Percentiles rank a stretch among this genome's conserved stretches.
Conservation (phyloP, 2,888 invertebrate genomes). For the Parascotia fuliginaria region DNA sequence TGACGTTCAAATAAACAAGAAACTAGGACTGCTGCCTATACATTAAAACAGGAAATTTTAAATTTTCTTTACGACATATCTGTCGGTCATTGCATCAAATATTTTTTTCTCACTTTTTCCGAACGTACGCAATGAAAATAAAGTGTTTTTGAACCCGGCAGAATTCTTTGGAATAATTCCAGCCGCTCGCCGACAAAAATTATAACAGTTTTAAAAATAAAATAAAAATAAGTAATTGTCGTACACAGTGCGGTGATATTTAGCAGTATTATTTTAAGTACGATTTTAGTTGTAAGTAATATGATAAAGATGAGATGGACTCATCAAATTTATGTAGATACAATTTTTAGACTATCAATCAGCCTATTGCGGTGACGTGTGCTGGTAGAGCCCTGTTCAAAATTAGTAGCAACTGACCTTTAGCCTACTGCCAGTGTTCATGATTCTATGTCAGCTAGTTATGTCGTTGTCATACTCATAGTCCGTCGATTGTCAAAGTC, state of each 20-base stretch:
- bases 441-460: too few species aligned
- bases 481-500: too few species aligned
- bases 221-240: constrained; percentile 48
- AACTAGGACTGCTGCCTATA: neutral
- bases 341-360: too few species aligned
- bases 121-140: constrained; percentile 36
- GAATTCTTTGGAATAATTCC: constrained; percentile 78
- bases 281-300: too few species aligned
- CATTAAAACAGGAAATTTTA: neutral
- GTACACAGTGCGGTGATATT: constrained; percentile 29
- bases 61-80: constrained; percentile 1
- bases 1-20: neutral
- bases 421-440: too few species aligned
- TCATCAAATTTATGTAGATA: too few species aligned
- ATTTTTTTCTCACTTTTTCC: constrained; percentile 15
- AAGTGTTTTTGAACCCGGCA: constrained; percentile 57
- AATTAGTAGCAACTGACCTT: too few species aligned
- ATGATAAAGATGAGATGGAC: too few species aligned
- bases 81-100: constrained; percentile 36
- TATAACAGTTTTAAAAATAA: constrained; percentile 46
- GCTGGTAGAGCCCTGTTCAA: too few species aligned
- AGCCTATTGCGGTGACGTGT: too few species aligned
- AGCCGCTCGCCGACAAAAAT: constrained; percentile 50
- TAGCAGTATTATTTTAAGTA: constrained; percentile 11
- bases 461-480: too few species aligned